Conservation (phyloP, 2,797 vertebrate species). For the Kryptolebias ocellatus region DNA sequence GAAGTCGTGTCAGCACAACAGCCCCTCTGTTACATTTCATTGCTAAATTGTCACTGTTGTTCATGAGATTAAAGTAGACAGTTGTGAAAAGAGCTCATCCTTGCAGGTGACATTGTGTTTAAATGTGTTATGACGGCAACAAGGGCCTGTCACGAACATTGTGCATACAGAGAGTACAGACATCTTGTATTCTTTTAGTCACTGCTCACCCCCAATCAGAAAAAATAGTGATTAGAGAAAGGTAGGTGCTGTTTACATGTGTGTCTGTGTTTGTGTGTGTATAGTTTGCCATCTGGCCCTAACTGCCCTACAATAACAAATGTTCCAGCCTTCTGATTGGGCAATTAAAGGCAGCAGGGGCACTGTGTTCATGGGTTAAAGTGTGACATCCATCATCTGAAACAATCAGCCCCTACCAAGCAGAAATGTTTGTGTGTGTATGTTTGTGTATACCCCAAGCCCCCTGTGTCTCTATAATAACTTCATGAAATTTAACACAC, state of each 20-base stretch:
- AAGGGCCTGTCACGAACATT: slow-evolving; percentile 51
- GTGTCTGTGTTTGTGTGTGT: slow-evolving; percentile 30
- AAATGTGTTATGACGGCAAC: slow-evolving; percentile 70
- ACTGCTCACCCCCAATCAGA: slow-evolving; percentile 54
- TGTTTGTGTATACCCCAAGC: slow-evolving; percentile 45
- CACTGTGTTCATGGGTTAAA: slow-evolving; percentile 74
- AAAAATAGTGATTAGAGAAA: slow-evolving; percentile 58
- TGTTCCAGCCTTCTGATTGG: slow-evolving; percentile 80
- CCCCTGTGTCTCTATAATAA: slow-evolving; percentile 72
- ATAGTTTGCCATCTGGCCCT: slow-evolving; percentile 73
- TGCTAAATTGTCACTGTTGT: slow-evolving; percentile 61
- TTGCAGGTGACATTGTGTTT: slow-evolving; percentile 67
- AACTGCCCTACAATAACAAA: slow-evolving; percentile 79
- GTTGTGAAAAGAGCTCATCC: slow-evolving; percentile 61
- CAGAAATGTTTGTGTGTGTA: slow-evolving; percentile 44
- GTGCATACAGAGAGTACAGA: slow-evolving; percentile 35
- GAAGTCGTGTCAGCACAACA: slow-evolving; percentile 57
- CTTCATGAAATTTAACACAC: slow-evolving; percentile 74
- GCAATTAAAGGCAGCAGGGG: slow-evolving; percentile 84
- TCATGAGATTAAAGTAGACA: slow-evolving; percentile 70
- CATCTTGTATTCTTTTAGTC: slow-evolving; percentile 42
- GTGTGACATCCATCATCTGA: slow-evolving; percentile 83
- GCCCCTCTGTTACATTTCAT: slow-evolving; percentile 48
- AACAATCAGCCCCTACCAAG: slow-evolving; percentile 76
- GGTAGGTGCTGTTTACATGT: slow-evolving; percentile 22